A percentile compares a stretch with the other conserved stretches of the same genome.
These are phyloP conservation scores for Thysanoteuthis rhombus DNA, from an alignment of 2,888 invertebrate species.

Conservation along the genomic window DNA sequence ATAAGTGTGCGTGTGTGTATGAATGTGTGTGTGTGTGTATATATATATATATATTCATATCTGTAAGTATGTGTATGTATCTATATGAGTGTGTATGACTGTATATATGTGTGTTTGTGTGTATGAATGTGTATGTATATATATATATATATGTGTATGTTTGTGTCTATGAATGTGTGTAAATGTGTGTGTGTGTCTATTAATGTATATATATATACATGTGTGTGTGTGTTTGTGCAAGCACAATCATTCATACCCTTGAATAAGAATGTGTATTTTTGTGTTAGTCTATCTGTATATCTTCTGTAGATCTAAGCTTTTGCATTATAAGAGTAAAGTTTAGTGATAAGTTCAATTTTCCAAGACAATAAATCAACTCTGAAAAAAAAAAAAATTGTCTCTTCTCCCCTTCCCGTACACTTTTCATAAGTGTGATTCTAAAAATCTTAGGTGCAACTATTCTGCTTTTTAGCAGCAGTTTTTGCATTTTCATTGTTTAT, in stretches of 20 bases:
- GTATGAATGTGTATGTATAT: no score
- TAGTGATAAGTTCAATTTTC: constrained; percentile 12
- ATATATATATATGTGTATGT: no score
- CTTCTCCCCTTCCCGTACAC: background rate
- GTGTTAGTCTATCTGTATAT: background rate
- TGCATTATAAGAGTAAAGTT: background rate
- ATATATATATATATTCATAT: no score
- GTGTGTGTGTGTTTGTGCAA: background rate
- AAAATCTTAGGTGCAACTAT: constrained; percentile 12
- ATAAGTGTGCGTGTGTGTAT: no score
- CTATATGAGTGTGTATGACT: no score
- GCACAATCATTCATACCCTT: background rate
- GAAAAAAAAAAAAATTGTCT: background rate
- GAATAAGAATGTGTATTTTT: background rate
- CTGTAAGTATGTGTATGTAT: no score
- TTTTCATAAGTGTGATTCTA: background rate
- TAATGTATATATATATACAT: no score
- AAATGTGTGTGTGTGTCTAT: no score
- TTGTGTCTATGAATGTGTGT: no score
- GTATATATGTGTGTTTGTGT: no score
- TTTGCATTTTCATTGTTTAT: background rate
- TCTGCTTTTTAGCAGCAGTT: background rate
- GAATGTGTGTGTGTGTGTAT: no score
- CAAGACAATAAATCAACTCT: background rate
- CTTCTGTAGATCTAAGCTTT: background rate